Base-by-base conservation (phyloP, 2,888 invertebrate species). In the Entomobrya proxima region DNA sequence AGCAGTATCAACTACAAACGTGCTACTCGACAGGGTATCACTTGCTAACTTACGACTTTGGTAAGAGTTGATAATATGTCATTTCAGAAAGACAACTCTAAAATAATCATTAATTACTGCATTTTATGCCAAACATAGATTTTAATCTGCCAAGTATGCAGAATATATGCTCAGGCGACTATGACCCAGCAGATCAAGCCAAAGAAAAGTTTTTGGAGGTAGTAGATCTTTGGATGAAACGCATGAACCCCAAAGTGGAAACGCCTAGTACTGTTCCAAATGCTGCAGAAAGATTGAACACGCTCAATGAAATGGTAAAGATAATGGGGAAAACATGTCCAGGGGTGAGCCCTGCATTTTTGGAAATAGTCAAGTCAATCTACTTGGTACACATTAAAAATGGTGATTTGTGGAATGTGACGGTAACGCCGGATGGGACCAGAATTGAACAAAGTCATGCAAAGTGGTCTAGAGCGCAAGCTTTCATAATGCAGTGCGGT, bases 21-120 rank as follows among this genome's bases (percentile, higher is more conserved):
- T 74, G 74, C 55, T 81, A 58, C 47, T 21, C 32, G 1, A 35
- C 15, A 18, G 81, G 72, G 15, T 81, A 47, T 11, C 74, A 74
- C 27, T 18, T n/a, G n/a, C 55, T 81, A 27, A 81, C 58, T 47
- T 82, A 82, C 30, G 75, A 82, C 32, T 64, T 64, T 50, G 75
- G 75, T 81, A 67, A n/a, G 21, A 40, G n/a, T n/a, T n/a, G n/a
- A n/a, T n/a, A 52, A 58, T 15, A 47, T 15, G 7, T 27, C 4
- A 24, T 55, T 52, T 4, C 13, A 32, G n/a, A 13, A 7, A 7
- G 6, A 13, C 7, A 7, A 6, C 6, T 15, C 55, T 55, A 18
- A n/a, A 55, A 18, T 15, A 55, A 55, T 55, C 6, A 18, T 55
- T 7, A 40, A 35, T 6, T 9, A 3, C n/a, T 7, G 32, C 67